phyloP scores from a whole-genome alignment of 2,888 invertebrate species.

The Dilophus febrilis region DNA sequence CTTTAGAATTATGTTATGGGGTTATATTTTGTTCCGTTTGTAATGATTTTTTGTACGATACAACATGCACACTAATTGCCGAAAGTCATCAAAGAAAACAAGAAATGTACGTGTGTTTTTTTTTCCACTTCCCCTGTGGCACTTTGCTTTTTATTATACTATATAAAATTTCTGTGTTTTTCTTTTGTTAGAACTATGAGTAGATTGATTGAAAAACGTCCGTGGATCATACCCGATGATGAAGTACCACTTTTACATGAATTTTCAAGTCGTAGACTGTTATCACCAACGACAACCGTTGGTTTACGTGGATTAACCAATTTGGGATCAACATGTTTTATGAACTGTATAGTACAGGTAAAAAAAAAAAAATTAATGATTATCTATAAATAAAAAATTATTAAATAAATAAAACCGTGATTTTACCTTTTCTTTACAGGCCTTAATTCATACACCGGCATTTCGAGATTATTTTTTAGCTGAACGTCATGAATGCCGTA shows the following conservation, averaged over 20 bases:
- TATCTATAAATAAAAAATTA: not conserved
- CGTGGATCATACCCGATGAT: conserved; percentile 63
- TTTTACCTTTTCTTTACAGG: conserved; percentile 31
- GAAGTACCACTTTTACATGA: conserved; percentile 60
- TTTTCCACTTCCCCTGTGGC: not conserved
- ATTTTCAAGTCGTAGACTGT: conserved; percentile 60
- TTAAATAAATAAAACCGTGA: not conserved
- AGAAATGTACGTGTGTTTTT: conserved; percentile 26
- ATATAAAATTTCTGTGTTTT: not conserved
- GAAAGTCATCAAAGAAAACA: conserved; percentile 36
- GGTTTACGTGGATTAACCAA: conserved; percentile 89
- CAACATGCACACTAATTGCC: conserved; percentile 43
- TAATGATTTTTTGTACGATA: conserved; percentile 82
- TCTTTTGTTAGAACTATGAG: conserved; percentile 32
- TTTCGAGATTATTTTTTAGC: conserved; percentile 89
- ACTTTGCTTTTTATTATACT: not conserved
- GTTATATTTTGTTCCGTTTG: conserved; percentile 81
- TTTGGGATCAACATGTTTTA: conserved; percentile 93
- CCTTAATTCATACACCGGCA: conserved; percentile 86
- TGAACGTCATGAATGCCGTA: conserved; percentile 75
- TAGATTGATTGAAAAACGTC: conserved; percentile 43
- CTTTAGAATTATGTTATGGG: conserved; percentile 76
- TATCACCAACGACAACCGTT: conserved; percentile 67
- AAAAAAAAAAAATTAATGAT: conserved; percentile 3
- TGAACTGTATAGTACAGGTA: conserved; percentile 92